Evolutionary conservation across 2,888 invertebrate species (phyloP).

Genomic region (Chelonus formosanus): DNA sequence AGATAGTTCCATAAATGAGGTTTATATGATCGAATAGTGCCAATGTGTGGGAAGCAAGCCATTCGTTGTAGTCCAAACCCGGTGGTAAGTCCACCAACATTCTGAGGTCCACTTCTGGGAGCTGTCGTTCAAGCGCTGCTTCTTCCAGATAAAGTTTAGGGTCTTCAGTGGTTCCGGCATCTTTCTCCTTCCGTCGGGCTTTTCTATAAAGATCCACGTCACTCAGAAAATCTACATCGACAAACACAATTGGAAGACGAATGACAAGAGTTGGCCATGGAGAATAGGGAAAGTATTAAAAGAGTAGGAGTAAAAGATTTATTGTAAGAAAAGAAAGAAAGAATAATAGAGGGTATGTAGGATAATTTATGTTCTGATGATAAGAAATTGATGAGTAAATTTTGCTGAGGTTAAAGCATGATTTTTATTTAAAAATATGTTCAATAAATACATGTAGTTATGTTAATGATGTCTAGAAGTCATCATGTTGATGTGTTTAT

Average conservation of each 20-base stretch:
- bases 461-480: too few species aligned
- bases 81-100: constrained; percentile 93
- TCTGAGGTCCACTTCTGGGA: constrained; percentile 93
- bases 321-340: too few species aligned
- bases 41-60: constrained; percentile 98
- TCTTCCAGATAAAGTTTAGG: constrained; percentile 96
- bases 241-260: too few species aligned
- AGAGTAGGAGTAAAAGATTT: neutral
- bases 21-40: constrained; percentile 99
- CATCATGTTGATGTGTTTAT: too few species aligned
- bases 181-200: constrained; percentile 96
- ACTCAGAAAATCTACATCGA: too few species aligned
- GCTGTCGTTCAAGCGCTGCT: constrained; percentile 90
- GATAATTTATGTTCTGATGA: too few species aligned
- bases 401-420: too few species aligned
- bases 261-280: too few species aligned
- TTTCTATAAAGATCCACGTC: constrained; percentile 74
- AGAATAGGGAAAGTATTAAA: neutral
- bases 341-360: neutral
- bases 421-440: too few species aligned
- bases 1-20: constrained; percentile 97
- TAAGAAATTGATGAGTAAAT: too few species aligned
- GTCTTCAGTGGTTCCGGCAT: constrained; percentile 79
- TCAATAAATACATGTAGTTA: too few species aligned
- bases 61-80: constrained; percentile 98